Conservation (phyloP, 2,797 vertebrate genomes). For the Aplochiton taeniatus region DNA sequence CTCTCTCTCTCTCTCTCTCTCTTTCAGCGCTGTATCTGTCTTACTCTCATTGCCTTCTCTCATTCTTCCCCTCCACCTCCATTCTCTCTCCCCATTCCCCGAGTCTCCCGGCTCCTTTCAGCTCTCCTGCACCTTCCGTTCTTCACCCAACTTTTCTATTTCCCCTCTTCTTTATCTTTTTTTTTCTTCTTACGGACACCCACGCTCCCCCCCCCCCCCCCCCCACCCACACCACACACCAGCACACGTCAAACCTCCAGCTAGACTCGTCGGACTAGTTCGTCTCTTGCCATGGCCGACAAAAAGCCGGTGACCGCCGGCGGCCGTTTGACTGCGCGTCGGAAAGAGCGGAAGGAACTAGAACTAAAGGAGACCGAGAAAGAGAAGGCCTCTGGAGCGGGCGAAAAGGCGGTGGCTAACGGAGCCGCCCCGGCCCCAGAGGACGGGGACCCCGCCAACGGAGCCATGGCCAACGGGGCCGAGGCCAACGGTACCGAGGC, state of each 20-base stretch:
- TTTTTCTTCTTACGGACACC: slow-evolving; percentile 12
- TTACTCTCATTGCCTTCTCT: neutral
- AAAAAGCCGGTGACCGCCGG: slow-evolving; percentile 37
- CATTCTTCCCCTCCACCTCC: neutral
- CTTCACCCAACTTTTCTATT: neutral
- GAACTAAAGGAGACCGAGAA: slow-evolving; percentile 31
- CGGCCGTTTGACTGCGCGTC: slow-evolving; percentile 18
- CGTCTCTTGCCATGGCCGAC: slow-evolving; percentile 63
- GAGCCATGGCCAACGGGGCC: slow-evolving; percentile 2
- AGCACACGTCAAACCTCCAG: neutral
- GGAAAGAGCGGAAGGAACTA: slow-evolving; percentile 50
- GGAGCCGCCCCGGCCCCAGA: slow-evolving; percentile 1
- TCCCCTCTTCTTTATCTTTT: too few relatives aligned
- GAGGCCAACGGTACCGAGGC: neutral
- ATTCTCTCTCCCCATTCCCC: neutral
- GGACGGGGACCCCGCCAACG: neutral
- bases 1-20: neutral
- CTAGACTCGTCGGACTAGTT: too few relatives aligned
- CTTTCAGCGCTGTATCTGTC: neutral
- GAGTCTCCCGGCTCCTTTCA: neutral
- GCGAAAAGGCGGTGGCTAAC: slow-evolving; percentile 17
- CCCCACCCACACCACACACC: neutral
- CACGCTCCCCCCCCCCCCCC: neutral
- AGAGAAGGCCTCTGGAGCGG: slow-evolving; percentile 15
- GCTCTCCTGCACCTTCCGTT: slow-evolving; percentile 2